Evolutionary conservation across 2,797 vertebrate species (phyloP), one percentile per base, ranked within the genome.

Genomic region (Xyrichtys novacula): DNA sequence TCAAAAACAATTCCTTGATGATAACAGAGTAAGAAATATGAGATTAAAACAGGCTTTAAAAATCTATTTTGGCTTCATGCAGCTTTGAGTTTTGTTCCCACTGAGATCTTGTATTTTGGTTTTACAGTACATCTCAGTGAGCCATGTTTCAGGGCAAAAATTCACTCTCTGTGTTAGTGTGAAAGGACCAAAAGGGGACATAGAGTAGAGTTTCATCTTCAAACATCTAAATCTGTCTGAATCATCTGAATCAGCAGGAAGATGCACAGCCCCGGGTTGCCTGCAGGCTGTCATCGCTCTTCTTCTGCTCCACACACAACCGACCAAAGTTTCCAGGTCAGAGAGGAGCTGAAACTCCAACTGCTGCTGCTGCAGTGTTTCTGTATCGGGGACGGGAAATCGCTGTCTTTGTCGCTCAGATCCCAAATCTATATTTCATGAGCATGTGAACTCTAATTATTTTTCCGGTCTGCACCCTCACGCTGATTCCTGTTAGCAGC

Each of bases 351-450:
- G 23, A 39, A 34, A 72, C 57, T 58, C 44, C 0, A 2, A 67
- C 38, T 3, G 42, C 25, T 10, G 25, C 48, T n/a, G 39, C 12
- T 17, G 40, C n/a, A n/a, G n/a, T 63, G 36, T 73, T 82, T 83
- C 75, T 59, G 44, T 32, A 53, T 52, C 40, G 54, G 34, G 34
- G 38, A 50, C 74, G 36, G 62, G 55, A 78, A 80, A 72, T 59
- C 47, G 16, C 70, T 65, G 58, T 47, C n/a, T 11, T 19, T 70
- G 78, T 80, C 14, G 29, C 52, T 81, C 65, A 31, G 28, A 73
- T 71, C 25, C 42, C 49, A 6, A 4, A 78, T 88, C 58, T 73
- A 89, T 89, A 81, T 86, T 89, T 87, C 11, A 92, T 88, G 29
- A 83, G 64, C 29, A 75, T 53, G 65, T 67, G 72, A 79, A 74